Conservation (phyloP, 2,888 invertebrate genomes). For the Tridacna crocea region DNA sequence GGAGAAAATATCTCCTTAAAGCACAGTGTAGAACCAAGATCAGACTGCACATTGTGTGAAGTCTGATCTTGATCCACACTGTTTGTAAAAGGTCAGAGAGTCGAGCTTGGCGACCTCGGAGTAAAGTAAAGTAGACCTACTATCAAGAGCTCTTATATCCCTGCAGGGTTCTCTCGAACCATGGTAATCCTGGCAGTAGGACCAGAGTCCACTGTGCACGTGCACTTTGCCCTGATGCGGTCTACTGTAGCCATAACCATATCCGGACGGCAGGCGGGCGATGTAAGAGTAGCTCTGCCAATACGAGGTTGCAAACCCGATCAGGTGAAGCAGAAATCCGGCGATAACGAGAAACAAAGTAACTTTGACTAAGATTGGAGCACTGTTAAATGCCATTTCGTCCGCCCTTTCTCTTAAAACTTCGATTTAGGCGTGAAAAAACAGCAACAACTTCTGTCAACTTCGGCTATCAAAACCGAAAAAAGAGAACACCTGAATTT, state of each 20-base stretch:
- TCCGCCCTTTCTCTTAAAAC: background rate
- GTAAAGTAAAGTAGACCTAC: background rate
- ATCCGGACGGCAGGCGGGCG: background rate
- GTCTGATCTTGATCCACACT: too few species aligned
- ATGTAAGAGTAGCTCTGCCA: constrained; percentile 16
- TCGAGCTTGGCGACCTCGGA: too few species aligned
- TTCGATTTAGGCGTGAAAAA: too few species aligned
- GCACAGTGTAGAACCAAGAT: too few species aligned
- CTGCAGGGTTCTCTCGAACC: background rate
- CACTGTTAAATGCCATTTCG: constrained; percentile 15
- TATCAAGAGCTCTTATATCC: background rate
- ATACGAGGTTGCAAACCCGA: constrained; percentile 49
- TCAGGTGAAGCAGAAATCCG: constrained; percentile 27
- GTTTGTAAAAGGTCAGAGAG: too few species aligned
- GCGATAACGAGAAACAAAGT: constrained; percentile 23
- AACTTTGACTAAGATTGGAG: constrained; percentile 27
- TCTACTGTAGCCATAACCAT: background rate
- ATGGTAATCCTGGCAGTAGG: background rate
- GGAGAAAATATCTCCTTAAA: too few species aligned
- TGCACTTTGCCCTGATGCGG: background rate
- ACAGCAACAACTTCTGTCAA: too few species aligned
- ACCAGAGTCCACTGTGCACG: constrained; percentile 2
- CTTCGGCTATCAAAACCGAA: too few species aligned
- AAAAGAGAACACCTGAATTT: too few species aligned
- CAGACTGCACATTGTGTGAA: too few species aligned